Conservation (phyloP, 2,113 vertebrate genomes). For the Cyanocitta stelleri region DNA sequence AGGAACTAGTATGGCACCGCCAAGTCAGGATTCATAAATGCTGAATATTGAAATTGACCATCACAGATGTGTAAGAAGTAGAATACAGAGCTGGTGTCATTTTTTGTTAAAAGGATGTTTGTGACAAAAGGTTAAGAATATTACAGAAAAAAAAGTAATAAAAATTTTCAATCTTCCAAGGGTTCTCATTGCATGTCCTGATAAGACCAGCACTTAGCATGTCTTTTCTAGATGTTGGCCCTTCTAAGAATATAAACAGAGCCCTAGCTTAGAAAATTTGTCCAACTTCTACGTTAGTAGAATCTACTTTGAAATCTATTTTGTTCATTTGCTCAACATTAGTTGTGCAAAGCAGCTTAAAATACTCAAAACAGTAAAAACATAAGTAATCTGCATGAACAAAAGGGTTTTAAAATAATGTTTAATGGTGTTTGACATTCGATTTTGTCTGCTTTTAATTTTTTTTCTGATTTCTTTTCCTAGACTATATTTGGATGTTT, state of each 20-base stretch:
- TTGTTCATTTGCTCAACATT: background rate
- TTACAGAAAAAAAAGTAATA: background rate
- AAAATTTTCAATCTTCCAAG: background rate
- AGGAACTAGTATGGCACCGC: background rate
- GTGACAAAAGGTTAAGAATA: background rate
- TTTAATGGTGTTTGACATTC: background rate
- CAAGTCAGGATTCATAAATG: background rate
- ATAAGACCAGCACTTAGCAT: background rate
- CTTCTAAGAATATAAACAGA: background rate
- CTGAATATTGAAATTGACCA: background rate
- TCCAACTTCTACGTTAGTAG: background rate
- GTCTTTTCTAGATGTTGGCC: background rate
- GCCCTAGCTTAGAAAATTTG: background rate
- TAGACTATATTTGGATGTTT: background rate
- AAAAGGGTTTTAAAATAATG: background rate
- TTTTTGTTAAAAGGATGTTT: background rate
- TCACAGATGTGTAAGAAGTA: fast-evolving
- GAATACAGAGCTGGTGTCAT: background rate
- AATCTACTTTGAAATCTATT: background rate
- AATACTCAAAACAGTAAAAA: background rate
- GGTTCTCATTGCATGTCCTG: background rate
- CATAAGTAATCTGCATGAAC: background rate
- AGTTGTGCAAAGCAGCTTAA: background rate
- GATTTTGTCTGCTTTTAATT: background rate
- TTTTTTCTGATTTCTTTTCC: background rate